Conservation (phyloP, 2,113 vertebrate species). For the Erpornis zantholeuca region DNA sequence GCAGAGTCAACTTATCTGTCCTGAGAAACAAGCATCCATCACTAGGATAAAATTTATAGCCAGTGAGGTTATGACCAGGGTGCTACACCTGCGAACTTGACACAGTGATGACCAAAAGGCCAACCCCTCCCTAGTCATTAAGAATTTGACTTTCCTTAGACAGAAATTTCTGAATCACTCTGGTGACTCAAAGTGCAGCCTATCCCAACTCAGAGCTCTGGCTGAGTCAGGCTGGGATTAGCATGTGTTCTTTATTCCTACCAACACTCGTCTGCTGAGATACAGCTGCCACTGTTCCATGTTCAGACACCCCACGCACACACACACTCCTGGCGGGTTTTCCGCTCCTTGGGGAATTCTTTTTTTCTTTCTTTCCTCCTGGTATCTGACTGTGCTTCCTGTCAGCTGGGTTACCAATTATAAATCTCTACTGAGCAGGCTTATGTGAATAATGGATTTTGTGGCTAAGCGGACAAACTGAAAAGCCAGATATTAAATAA, state of each 20-base stretch:
- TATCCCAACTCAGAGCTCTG: neutral
- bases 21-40: neutral
- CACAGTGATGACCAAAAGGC: neutral
- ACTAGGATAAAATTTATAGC: neutral
- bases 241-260: neutral
- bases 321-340: neutral
- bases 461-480: neutral
- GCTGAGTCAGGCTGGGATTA: constrained; percentile 38
- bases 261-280: neutral
- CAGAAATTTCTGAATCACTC: constrained; percentile 13
- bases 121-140: neutral
- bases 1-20: neutral
- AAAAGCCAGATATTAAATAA: neutral
- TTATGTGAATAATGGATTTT: constrained; percentile 21
- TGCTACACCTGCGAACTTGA: neutral
- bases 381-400: constrained; percentile 42
- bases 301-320: neutral
- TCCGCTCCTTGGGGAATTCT: neutral
- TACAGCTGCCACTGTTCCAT: neutral
- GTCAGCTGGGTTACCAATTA: constrained; percentile 36
- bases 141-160: neutral
- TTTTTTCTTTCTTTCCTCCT: neutral
- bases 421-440: neutral
- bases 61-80: neutral
- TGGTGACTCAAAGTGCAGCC: constrained; percentile 10